Percentiles rank a stretch among this genome's conserved stretches.
phyloP scores from a whole-genome alignment of 2,113 vertebrate species.

The Suncus etruscus region DNA sequence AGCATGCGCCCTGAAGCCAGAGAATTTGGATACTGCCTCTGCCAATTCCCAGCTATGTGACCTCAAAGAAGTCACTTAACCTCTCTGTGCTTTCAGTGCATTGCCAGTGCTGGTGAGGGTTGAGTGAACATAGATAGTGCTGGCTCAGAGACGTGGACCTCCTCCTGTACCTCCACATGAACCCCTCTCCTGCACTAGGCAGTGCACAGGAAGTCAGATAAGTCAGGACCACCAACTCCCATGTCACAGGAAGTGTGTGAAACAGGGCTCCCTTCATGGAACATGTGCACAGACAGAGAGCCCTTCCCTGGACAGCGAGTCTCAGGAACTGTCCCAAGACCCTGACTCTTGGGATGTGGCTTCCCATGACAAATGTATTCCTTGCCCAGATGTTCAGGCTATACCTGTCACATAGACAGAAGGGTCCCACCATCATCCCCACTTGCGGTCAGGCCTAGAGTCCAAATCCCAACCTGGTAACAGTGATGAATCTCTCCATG shows the following conservation, averaged over 20 bases:
- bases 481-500: too few species aligned
- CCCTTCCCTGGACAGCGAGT: neutral
- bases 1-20: neutral
- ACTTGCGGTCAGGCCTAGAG: neutral
- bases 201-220: neutral
- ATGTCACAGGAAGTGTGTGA: too few species aligned
- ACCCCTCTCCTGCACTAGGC: too few species aligned
- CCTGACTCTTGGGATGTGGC: neutral
- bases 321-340: neutral
- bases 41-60: neutral
- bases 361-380: neutral
- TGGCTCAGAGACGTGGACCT: accelerated
- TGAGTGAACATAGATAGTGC: too few species aligned
- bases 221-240: neutral
- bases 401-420: neutral
- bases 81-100: neutral
- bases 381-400: neutral
- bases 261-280: neutral
- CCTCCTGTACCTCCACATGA: too few species aligned
- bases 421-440: neutral
- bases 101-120: neutral
- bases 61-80: neutral
- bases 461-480: neutral
- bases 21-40: neutral
- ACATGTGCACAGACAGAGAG: neutral